Evolutionary conservation across 2,113 vertebrate genomes (phyloP), one percentile per base, ranked within the genome.

Genomic region (Morone saxatilis): DNA sequence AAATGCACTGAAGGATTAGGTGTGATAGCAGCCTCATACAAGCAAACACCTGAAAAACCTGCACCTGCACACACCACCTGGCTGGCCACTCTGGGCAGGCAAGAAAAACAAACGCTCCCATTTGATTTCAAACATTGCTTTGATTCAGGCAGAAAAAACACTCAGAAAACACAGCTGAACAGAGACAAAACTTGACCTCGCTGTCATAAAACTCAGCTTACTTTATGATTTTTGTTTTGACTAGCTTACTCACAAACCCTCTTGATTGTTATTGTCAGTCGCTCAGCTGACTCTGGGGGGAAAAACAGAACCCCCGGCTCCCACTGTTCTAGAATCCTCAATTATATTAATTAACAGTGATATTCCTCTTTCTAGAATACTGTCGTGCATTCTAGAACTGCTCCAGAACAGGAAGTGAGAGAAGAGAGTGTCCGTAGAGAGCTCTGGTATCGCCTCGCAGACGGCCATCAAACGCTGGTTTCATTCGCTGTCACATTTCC

Each of bases 231-330:
- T 85, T 80, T 31, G 7, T 88, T 87, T 85, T 75, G 73, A 69
- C 77, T 78, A 61, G 81, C 73, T 82, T 71, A 63, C 51, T 83
- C 77, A 75, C 45, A 74, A 80, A 81, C 71, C 67, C 61, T 79
- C 80, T 81, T 76, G 81, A 84, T 89, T 86, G 85, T 89, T 80
- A 57, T 43, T 83, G 72, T 90, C 83, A 81, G 81, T 78, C 53
- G 25, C 38, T 85, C 67, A 76, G 82, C 78, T 90, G 77, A 78
- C 84, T 66, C 40, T 31, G 31, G 31, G 16, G 60, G 83, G 60
- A 6, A 54, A 65, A 75, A 66, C 2, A 17, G 54, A 80, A 40
- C 31, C 79, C 88, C 72, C 79, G 25, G 63, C 41, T 76, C 86
- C 81, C 71, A 77, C 74, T 70, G 47, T 72, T 85, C 70, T 61